Evolutionary conservation across 2,113 vertebrate species (phyloP).

Genomic region (Otus sunia): DNA sequence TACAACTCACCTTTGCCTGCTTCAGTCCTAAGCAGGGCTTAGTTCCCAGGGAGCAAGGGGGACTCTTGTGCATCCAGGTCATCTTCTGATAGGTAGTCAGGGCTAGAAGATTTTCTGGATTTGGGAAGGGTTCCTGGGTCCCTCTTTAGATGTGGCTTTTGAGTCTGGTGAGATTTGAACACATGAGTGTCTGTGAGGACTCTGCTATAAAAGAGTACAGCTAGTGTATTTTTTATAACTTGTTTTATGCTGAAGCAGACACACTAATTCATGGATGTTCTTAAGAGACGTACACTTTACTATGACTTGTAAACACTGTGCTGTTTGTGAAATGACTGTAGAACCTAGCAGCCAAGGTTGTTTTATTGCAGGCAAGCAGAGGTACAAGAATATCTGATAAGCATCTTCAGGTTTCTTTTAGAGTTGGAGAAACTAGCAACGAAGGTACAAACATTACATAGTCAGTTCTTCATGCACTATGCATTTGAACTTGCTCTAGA

Average conservation of each 20-base stretch:
- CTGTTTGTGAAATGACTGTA: not conserved
- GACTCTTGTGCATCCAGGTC: not conserved
- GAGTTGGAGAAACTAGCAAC: not conserved
- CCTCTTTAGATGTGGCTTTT: not conserved
- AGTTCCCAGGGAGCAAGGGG: not conserved
- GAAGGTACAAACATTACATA: not conserved
- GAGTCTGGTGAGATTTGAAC: not conserved
- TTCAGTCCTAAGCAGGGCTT: not conserved
- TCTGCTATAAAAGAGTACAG: not conserved
- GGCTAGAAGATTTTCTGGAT: not conserved
- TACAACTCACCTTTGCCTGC: not conserved
- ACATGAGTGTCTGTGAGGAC: accelerated
- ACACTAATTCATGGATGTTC: not conserved
- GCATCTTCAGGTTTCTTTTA: not conserved
- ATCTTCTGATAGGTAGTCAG: not conserved
- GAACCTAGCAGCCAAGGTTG: not conserved
- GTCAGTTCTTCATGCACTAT: not conserved
- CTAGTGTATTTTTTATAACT: not conserved
- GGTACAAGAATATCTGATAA: not conserved
- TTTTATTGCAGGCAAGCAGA: not conserved
- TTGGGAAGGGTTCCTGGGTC: not conserved
- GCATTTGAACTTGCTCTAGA: not conserved
- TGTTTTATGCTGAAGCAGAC: not conserved
- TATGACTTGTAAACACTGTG: not conserved
- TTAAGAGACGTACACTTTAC: not conserved